phyloP scores from a whole-genome alignment of 1,140 invertebrate species.

The Drosophila subobscura region DNA sequence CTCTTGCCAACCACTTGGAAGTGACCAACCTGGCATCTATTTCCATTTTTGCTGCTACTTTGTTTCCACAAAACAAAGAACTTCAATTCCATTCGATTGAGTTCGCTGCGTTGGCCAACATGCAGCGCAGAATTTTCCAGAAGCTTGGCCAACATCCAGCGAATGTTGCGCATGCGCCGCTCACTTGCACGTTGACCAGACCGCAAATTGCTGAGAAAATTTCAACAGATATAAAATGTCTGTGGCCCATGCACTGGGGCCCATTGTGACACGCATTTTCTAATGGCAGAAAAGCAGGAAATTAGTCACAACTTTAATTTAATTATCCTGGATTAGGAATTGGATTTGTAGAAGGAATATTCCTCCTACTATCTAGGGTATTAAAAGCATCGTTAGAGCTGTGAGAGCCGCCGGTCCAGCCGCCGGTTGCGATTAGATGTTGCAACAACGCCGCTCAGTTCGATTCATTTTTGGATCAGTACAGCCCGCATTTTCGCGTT shows the following conservation, averaged over 20 bases:
- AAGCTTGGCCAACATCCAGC: constrained; percentile 52
- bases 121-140: constrained; percentile 51
- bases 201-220: constrained; percentile 56
- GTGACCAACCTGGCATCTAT: constrained; percentile 6
- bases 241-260: too few species aligned
- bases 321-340: neutral
- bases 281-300: too few species aligned
- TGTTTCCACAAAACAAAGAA: constrained; percentile 10
- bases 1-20: constrained; percentile 39
- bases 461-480: constrained; percentile 6
- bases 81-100: too few species aligned
- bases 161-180: constrained; percentile 60
- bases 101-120: constrained; percentile 18
- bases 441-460: constrained; percentile 32
- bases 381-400: constrained; percentile 13
- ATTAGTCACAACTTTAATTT: too few species aligned
- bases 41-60: constrained; percentile 17
- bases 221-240: constrained; percentile 35
- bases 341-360: neutral
- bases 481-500: constrained; percentile 47
- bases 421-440: constrained; percentile 18
- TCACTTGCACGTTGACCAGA: neutral
- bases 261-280: constrained; percentile 30
- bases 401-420: constrained; percentile 12
- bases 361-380: constrained; percentile 1